Percentiles rank a stretch among this genome's conserved stretches.
Evolutionary conservation across 2,113 vertebrate genomes (phyloP).

Genomic region (Hydrochoerus hydrochaeris): DNA sequence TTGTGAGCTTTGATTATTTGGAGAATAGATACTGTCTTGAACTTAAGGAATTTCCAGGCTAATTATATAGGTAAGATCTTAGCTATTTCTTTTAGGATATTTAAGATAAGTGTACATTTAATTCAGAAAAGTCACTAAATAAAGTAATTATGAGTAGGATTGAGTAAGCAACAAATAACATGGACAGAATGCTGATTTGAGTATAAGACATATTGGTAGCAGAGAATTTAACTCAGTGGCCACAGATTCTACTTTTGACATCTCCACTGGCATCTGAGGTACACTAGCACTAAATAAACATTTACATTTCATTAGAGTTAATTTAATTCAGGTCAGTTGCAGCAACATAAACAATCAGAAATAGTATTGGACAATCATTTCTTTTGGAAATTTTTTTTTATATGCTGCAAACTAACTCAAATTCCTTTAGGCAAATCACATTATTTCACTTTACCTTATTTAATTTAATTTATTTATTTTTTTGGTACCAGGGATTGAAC

Average conservation of each 20-base stretch:
- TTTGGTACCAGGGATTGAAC: too few relatives aligned
- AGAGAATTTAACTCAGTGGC: slow-evolving; percentile 47
- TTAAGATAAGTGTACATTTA: slow-evolving; percentile 16
- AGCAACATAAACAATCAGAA: background rate
- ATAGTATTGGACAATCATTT: background rate
- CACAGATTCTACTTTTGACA: slow-evolving; percentile 13
- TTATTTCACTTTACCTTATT: background rate
- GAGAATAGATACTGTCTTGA: background rate
- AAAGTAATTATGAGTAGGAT: background rate
- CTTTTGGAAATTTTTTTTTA: background rate
- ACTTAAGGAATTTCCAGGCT: background rate
- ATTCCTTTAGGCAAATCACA: background rate
- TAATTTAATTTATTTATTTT: too few relatives aligned
- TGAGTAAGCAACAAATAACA: background rate
- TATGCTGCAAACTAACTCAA: background rate
- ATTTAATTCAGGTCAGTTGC: slow-evolving; percentile 10
- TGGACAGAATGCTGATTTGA: background rate
- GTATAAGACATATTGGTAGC: background rate
- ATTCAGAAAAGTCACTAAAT: background rate
- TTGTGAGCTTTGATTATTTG: background rate
- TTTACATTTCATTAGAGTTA: slow-evolving; percentile 7
- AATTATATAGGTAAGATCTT: background rate
- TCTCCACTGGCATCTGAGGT: background rate
- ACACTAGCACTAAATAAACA: slow-evolving; percentile 30
- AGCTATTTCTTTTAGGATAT: background rate